phyloP scores from a whole-genome alignment of 2,888 invertebrate species.

The Fragum fragum region DNA sequence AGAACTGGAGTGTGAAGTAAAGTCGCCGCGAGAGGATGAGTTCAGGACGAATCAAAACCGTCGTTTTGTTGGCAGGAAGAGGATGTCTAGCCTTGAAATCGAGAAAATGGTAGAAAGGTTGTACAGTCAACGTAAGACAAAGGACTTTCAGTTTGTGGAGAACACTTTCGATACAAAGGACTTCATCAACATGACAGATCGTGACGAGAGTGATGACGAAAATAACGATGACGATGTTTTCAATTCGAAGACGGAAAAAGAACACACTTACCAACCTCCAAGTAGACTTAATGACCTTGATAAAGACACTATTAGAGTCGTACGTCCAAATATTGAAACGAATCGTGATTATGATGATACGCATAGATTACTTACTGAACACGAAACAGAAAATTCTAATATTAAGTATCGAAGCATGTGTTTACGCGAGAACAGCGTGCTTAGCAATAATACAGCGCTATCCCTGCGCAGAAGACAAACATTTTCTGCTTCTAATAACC shows the following conservation, averaged over 20 bases:
- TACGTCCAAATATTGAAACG: background rate
- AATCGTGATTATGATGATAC: background rate
- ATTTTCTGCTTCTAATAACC: background rate
- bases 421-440: too few relatives aligned
- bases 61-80: conserved; percentile 58
- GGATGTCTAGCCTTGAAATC: conserved; percentile 58
- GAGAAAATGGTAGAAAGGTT: conserved; percentile 62
- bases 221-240: conserved; percentile 10
- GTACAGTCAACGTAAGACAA: conserved; percentile 48
- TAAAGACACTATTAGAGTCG: background rate
- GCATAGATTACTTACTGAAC: background rate
- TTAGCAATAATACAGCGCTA: background rate
- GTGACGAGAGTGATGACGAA: conserved; percentile 27
- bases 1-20: conserved; percentile 6
- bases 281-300: background rate
- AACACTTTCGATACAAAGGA: conserved; percentile 39
- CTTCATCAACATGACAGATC: conserved; percentile 45
- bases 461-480: background rate
- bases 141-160: conserved; percentile 45
- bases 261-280: background rate
- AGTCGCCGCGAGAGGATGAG: conserved; percentile 5
- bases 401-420: too few relatives aligned
- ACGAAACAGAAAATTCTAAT: background rate
- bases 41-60: conserved; percentile 35
- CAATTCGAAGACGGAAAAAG: background rate